Evolutionary conservation across 1,140 invertebrate species (phyloP), one percentile per base, ranked within the genome.

Genomic region (Drosophila mauritiana): DNA sequence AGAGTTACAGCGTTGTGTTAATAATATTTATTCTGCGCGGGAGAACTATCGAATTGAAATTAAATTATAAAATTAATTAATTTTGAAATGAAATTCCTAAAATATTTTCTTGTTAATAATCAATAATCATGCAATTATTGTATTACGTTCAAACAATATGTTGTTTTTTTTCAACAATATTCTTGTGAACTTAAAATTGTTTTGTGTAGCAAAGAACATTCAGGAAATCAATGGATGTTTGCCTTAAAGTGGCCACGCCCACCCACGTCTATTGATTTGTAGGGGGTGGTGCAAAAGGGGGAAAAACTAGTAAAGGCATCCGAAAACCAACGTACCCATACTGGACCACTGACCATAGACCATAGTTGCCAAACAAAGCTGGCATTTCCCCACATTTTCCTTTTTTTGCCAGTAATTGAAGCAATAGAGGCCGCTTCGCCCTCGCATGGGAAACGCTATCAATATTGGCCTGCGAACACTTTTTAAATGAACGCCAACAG

Each of bases 391-490:
- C 34, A 37, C 46, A 37, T 72, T 79, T 61, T 10, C 31, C 17
- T 39, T 58, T 48, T 56, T 61, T 64, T 55, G 48, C 48, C 55
- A 62, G 79, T 88, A 83, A 86, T 86, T 86, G 83, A 65, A 78
- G 78, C 82, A 85, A 85, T 84, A 80, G 81, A 80, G 65, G 65
- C 53, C 11, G 25, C 31, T 13, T 13, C 13, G 15, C 39, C 36
- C 31, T 39, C 77, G 68, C 81, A 46, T 45, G 73, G 81, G 81
- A 68, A 88, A 79, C 65, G 75, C 83, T 88, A 86, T 86, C 83
- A 88, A 88, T 86, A 88, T 86, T 88, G 83, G 83, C 64, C 70
- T 37, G 63, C 76, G 84, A 68, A 77, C 79, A 79, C 78, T 86
- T 88, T 85, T 85, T 82, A 67, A 86, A 88, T 73, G 65, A 49